Conservation (phyloP, 1,140 invertebrate genomes). For the Lepidurus arcticus region DNA sequence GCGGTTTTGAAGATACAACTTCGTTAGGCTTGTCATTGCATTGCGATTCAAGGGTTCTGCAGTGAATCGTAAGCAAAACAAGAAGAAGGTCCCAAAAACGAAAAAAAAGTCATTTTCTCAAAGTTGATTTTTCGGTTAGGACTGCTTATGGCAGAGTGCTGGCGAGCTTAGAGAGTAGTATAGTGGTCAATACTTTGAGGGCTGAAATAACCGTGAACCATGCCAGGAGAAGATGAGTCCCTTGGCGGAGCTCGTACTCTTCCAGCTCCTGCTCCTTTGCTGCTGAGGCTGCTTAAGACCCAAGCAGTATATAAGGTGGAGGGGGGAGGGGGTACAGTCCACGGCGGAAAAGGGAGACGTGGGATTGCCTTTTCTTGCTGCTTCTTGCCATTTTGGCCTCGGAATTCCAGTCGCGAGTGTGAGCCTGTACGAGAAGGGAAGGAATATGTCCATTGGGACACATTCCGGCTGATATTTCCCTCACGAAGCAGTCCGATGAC, state of each 20-base stretch:
- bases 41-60: too few relatives aligned
- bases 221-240: constrained; percentile 5
- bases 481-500: constrained; percentile 17
- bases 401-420: constrained; percentile 7
- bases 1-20: too few relatives aligned
- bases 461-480: constrained; percentile 3
- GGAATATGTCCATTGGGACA: neutral
- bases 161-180: too few relatives aligned
- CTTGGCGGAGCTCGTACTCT: neutral
- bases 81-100: too few relatives aligned
- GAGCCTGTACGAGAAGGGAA: neutral
- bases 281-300: constrained; percentile 4
- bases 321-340: neutral
- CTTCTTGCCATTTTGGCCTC: neutral
- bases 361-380: neutral
- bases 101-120: too few relatives aligned
- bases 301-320: neutral
- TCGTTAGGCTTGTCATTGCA: too few relatives aligned
- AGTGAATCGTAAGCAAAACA: too few relatives aligned
- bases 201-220: neutral
- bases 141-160: too few relatives aligned
- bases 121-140: too few relatives aligned
- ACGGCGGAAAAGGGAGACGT: neutral
- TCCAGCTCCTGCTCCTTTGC: neutral
- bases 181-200: neutral